Percentiles rank a stretch among this genome's conserved stretches.
These are phyloP conservation scores for Brachionus asplanchnoidis DNA, from an alignment of 1,140 invertebrate species.

Conservation along the genomic window DNA sequence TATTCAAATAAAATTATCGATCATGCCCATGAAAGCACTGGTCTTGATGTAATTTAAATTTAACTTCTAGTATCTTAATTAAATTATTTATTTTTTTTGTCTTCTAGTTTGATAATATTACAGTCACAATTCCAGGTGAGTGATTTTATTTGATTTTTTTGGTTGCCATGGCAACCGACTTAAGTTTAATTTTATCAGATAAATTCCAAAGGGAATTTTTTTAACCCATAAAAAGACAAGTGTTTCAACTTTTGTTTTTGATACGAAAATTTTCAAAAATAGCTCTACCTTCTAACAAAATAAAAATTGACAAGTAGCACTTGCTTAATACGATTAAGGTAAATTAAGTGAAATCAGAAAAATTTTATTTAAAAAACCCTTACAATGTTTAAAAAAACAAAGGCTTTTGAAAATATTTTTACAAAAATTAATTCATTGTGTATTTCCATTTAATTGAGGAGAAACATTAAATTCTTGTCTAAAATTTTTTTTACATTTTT, in stretches of 20 bases:
- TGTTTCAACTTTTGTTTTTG: no score
- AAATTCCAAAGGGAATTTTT: no score
- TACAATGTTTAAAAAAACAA: no score
- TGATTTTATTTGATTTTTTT: not conserved
- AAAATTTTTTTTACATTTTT: no score
- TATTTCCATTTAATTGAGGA: no score
- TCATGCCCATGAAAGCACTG: slow-evolving; percentile 16
- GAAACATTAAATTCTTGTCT: no score
- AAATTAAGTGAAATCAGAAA: not conserved
- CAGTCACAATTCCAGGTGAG: slow-evolving; percentile 34
- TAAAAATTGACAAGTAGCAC: not conserved
- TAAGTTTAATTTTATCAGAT: not conserved
- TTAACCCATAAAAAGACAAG: no score
- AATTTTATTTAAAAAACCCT: not conserved
- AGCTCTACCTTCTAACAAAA: no score
- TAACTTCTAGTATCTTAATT: not conserved
- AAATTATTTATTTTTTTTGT: not conserved
- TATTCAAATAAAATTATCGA: slow-evolving; percentile 14
- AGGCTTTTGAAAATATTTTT: no score
- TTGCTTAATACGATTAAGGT: not conserved
- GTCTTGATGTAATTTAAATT: not conserved
- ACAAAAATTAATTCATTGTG: no score
- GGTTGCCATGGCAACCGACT: not conserved
- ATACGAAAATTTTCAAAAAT: no score
- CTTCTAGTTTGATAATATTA: slow-evolving; percentile 24